Evolutionary conservation across 92 coral and sea anemone genomes (phyloP).

Genomic region (Blastomussa wellsi): DNA sequence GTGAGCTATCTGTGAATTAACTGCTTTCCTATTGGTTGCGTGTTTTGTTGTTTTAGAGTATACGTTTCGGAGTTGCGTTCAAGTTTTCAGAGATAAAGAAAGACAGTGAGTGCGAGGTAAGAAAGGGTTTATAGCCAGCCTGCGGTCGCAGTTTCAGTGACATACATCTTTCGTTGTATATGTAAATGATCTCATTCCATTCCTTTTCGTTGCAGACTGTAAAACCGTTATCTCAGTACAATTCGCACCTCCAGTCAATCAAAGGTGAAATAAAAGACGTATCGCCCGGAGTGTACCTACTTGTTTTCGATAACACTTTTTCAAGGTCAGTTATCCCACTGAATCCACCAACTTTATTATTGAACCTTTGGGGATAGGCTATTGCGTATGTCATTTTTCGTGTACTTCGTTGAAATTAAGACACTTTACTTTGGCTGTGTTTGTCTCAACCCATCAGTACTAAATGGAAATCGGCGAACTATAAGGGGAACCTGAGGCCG

Average conservation of each 20-base stretch:
- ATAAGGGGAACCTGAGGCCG: too few species aligned
- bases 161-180: too few species aligned
- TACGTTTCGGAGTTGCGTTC: constrained; percentile 82
- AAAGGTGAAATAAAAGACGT: constrained; percentile 78
- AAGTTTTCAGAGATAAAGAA: constrained; percentile 55
- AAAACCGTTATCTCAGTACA: constrained; percentile 70
- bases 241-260: constrained; percentile 68
- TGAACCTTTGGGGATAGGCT: too few species aligned
- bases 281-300: constrained; percentile 75
- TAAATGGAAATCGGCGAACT: too few species aligned
- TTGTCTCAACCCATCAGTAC: too few species aligned
- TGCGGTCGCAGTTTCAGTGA: too few species aligned
- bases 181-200: not conserved
- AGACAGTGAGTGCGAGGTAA: constrained; percentile 71
- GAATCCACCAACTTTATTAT: not conserved
- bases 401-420: too few species aligned
- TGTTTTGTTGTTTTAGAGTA: constrained; percentile 55
- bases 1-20: not conserved
- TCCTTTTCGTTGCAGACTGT: constrained; percentile 71
- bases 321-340: constrained; percentile 58
- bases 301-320: constrained; percentile 89
- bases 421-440: too few species aligned
- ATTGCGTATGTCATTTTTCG: too few species aligned
- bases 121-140: too few species aligned
- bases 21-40: not conserved